These are phyloP conservation scores for Pammene aurita DNA, from an alignment of 2,888 invertebrate species.

Conservation along the genomic window DNA sequence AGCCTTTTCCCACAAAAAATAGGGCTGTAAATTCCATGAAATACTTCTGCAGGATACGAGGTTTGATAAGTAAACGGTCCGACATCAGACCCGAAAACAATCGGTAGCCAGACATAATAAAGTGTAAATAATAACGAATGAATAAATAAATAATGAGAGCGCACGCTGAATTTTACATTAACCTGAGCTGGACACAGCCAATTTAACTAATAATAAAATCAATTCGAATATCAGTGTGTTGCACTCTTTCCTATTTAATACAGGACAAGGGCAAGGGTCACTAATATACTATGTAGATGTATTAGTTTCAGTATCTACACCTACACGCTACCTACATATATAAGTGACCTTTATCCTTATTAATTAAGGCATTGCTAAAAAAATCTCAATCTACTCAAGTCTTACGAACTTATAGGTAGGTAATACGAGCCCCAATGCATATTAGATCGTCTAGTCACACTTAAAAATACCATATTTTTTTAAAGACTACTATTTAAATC, in stretches of 20 bases:
- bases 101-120: conserved; percentile 46
- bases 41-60: background rate
- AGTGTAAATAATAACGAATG: conserved; percentile 51
- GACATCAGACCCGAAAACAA: conserved; percentile 45
- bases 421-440: too few relatives aligned
- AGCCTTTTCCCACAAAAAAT: background rate
- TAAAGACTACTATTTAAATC: too few relatives aligned
- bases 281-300: too few relatives aligned
- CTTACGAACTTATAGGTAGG: too few relatives aligned
- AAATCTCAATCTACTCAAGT: too few relatives aligned
- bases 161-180: conserved; percentile 52
- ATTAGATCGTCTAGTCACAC: too few relatives aligned
- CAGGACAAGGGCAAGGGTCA: too few relatives aligned
- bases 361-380: too few relatives aligned
- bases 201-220: background rate
- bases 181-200: conserved; percentile 31
- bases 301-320: too few relatives aligned
- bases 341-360: too few relatives aligned
- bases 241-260: background rate
- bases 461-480: too few relatives aligned
- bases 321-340: too few relatives aligned
- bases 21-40: background rate
- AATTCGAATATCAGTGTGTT: background rate
- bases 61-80: conserved; percentile 2
- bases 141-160: conserved; percentile 49